Base-by-base conservation (phyloP, 2,888 invertebrate genomes). In the Morpho helenor region DNA sequence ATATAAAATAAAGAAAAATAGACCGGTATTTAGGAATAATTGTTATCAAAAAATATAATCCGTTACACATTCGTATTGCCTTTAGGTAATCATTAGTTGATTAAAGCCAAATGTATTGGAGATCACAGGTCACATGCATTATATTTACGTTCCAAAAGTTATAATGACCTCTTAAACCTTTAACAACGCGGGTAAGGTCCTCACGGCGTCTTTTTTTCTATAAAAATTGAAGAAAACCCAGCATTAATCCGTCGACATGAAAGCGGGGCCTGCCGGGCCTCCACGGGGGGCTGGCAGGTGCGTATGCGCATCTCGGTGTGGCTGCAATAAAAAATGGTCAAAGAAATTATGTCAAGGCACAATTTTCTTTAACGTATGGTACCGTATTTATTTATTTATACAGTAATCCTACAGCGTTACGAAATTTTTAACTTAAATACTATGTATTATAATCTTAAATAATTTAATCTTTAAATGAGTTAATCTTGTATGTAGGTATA, bases 231-330 rank as follows among this genome's bases (percentile, higher is more conserved):
- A 72, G 69, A 71, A 75, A 77, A 72, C 66, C 73, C 76, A 75
- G 78, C 79, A 81, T 85, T 86, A 85, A 85, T 87, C 84, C 83
- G 82, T 79, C 80, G 83, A 68, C 66, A 67, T 69, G 72, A 67
- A 67, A 68, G 78, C 72, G 73, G 72, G 77, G 75, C 69, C 76
- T 73, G 74, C 71, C 76, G 67, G 72, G 67, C 66, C 79, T 68
- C 84, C 60, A 79, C 78, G 76, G 85, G 87, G 81, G 76, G 70
- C 68, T 75, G 83, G 83, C 87, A 87, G 87, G 86, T 87, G 87
- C 77, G 77, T 73, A 74, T 65, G 73, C 72, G 72, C 74, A 68
- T 69, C 72, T 66, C 70, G 65, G 68, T 66, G 66, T 68, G 68
- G 64, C 69, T 66, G 55, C 65, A 61, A 68, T 69, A 73, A 75